These are phyloP conservation scores for Furcifer pardalis DNA, from an alignment of 2,797 vertebrate genomes.

Conservation along the genomic window DNA sequence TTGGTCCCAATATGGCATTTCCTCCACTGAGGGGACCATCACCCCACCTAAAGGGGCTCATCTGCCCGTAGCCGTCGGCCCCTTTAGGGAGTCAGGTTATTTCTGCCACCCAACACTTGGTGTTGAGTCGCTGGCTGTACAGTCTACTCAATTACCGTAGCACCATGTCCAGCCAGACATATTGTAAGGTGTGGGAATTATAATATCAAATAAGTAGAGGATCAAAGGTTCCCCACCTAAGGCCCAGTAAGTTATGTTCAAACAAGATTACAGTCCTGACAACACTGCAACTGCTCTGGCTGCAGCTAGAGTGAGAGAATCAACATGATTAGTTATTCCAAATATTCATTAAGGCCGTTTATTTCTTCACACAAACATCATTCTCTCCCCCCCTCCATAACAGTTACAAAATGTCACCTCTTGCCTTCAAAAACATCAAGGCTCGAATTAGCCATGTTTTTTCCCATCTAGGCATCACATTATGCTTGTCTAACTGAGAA, in stretches of 20 bases:
- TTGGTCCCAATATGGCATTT: too few relatives aligned
- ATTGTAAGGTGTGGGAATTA: too few relatives aligned
- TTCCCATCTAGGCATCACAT: background rate
- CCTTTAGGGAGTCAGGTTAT: too few relatives aligned
- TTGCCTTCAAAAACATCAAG: background rate
- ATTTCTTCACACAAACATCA: conserved; percentile 29
- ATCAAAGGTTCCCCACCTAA: background rate
- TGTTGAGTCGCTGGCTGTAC: too few relatives aligned
- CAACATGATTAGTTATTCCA: fast-evolving
- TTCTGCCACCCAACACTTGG: too few relatives aligned
- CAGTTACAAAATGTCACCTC: background rate
- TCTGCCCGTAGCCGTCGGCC: too few relatives aligned
- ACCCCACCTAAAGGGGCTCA: too few relatives aligned
- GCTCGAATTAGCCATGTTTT: fast-evolving
- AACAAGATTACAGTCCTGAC: background rate
- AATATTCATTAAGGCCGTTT: conserved; percentile 34
- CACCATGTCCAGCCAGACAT: too few relatives aligned
- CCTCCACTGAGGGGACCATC: too few relatives aligned
- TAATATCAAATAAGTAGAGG: background rate
- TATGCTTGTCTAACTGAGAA: background rate
- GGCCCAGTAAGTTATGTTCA: background rate
- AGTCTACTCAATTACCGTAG: too few relatives aligned
- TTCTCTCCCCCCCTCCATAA: background rate
- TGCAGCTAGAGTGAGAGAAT: background rate
- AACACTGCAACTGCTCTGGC: background rate